Percentiles rank a stretch among this genome's conserved stretches.
These are phyloP conservation scores for Naso thynnoides DNA, from an alignment of 2,797 vertebrate genomes.

Conservation along the genomic window DNA sequence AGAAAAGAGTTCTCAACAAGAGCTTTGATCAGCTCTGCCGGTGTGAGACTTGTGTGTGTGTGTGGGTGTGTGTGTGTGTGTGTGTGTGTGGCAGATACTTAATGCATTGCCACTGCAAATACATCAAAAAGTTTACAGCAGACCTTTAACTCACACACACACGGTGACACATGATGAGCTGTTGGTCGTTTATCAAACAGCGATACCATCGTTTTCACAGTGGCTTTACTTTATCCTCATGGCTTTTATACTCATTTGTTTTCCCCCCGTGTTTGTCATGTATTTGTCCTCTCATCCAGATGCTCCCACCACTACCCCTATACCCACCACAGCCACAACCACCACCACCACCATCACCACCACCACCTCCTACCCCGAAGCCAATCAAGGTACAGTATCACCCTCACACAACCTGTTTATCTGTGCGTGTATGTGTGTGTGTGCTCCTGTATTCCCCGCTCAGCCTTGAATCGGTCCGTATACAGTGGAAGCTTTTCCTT, in stretches of 20 bases:
- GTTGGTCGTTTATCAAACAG: conserved; percentile 33
- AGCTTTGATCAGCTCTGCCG: conserved; percentile 46
- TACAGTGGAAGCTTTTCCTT: background rate
- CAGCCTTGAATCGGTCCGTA: conserved; percentile 29
- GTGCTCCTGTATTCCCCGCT: background rate
- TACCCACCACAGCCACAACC: conserved; percentile 92
- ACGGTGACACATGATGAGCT: conserved; percentile 8
- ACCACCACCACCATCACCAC: conserved; percentile 89
- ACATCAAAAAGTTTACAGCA: conserved; percentile 26
- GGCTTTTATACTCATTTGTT: conserved; percentile 73
- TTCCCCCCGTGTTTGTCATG: conserved; percentile 81
- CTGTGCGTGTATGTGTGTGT: conserved; percentile 13
- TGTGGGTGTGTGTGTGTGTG: conserved; percentile 13
- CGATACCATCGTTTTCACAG: conserved; percentile 44
- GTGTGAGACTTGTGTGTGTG: background rate
- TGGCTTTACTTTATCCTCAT: conserved; percentile 83
- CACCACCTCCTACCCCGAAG: conserved; percentile 89
- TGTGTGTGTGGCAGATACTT: conserved; percentile 46
- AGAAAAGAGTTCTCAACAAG: conserved; percentile 33
- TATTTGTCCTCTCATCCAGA: conserved; percentile 96
- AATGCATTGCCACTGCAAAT: conserved; percentile 22
- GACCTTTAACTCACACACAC: conserved; percentile 31
- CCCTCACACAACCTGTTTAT: conserved; percentile 38
- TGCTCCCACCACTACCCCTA: conserved; percentile 98
- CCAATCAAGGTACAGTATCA: conserved; percentile 85